Conservation (phyloP, 2,797 vertebrate genomes). For the Malacoraja senta region DNA sequence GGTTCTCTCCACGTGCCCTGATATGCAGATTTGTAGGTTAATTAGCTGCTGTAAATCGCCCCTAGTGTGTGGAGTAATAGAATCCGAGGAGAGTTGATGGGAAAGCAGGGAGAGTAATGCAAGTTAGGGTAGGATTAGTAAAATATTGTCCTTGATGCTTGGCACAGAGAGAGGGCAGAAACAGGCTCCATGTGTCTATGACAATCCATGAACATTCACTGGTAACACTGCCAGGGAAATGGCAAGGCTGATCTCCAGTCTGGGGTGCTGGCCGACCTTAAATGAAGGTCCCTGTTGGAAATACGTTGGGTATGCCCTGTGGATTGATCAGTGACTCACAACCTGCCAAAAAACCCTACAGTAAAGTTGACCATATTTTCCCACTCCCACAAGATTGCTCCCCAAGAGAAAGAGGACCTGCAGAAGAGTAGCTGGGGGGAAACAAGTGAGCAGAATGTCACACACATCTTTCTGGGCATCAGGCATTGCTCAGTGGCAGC, state of each 20-base stretch:
- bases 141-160: too few relatives aligned
- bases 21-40: too few relatives aligned
- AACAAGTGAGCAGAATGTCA: neutral
- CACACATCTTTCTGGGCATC: neutral
- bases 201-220: neutral
- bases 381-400: neutral
- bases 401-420: neutral
- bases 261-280: neutral
- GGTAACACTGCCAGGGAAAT: neutral
- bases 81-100: too few relatives aligned
- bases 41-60: too few relatives aligned
- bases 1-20: too few relatives aligned
- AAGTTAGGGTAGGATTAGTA: too few relatives aligned
- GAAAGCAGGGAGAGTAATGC: too few relatives aligned
- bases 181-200: too few relatives aligned
- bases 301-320: neutral
- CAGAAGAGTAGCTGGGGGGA: neutral
- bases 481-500: neutral
- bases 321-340: neutral
- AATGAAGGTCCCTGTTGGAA: neutral
- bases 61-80: too few relatives aligned
- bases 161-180: too few relatives aligned
- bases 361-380: neutral
- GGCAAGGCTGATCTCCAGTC: neutral
- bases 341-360: neutral